A percentile compares a stretch with the other conserved stretches of the same genome.
Evolutionary conservation across 2,888 invertebrate species (phyloP).

Genomic region (Eudasyphora cyanicolor): DNA sequence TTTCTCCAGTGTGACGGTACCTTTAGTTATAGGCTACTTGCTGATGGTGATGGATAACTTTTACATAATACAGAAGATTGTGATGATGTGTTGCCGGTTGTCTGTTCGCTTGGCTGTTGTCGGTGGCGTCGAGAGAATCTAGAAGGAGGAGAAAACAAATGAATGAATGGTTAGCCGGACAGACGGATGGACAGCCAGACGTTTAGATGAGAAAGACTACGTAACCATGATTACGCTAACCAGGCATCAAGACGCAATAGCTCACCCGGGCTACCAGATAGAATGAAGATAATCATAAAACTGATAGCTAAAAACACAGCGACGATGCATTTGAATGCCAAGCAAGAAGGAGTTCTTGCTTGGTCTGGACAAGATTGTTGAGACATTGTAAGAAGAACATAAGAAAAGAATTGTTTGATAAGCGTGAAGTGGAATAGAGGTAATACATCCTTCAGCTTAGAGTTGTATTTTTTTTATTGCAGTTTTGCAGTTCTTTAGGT

Average conservation of each 20-base stretch:
- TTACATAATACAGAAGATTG: conserved; percentile 43
- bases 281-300: conserved; percentile 51
- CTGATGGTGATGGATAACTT: conserved; percentile 61
- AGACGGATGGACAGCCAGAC: too few relatives aligned
- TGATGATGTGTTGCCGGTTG: conserved; percentile 21
- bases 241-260: not conserved
- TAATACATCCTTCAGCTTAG: conserved; percentile 5
- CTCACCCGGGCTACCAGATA: conserved; percentile 22
- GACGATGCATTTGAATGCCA: conserved; percentile 29
- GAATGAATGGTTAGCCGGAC: conserved; percentile 23
- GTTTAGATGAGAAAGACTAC: not conserved
- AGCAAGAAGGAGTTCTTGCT: conserved; percentile 53
- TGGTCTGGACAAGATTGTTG: not conserved
- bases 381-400: not conserved
- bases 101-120: not conserved
- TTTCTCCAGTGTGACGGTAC: not conserved
- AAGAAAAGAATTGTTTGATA: conserved; percentile 23
- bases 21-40: conserved; percentile 21
- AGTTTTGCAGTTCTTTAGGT: conserved; percentile 51
- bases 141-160: conserved; percentile 55
- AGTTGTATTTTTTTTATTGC: not conserved
- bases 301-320: conserved; percentile 39
- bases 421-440: conserved; percentile 32
- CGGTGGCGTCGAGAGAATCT: too few relatives aligned
- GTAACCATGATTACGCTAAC: conserved; percentile 9